Evolutionary conservation across 2,113 vertebrate species (phyloP), one percentile per base, ranked within the genome.

Genomic region (Gobius niger): DNA sequence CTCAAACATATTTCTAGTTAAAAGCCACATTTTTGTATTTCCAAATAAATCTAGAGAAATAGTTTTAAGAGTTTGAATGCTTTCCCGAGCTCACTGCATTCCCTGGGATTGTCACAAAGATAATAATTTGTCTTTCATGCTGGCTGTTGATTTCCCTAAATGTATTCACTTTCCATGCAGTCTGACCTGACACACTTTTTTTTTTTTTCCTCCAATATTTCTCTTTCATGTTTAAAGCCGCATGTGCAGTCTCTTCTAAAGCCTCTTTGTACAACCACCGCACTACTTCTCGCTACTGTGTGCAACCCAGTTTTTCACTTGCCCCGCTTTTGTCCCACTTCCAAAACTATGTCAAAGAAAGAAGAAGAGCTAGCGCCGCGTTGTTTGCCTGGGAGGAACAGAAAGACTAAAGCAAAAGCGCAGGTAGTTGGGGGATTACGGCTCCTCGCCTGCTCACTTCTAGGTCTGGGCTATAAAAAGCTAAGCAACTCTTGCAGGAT

Each of bases 391-490:
- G 54, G 52, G 70, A 69, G 24, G 44, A 67, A 64, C 49, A 75
- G 56, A 66, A 71, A 83, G 75, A 75, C 57, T 62, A 78, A 69
- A 74, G 70, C 65, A 75, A 61, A 61, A 82, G 70, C 69, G 56
- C 67, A 84, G 68, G 76, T 81, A 82, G 73, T 63, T 65, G 62
- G 59, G 24, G 78, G 83, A 88, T 89, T 87, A 89, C n/a, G 19
- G 24, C 75, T 67, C 50, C 13, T 11, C 24, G 64, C 11, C 9
- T 18, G 59, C 65, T 75, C 76, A 74, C 63, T 41, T 82, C 63
- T 9, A 61, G 67, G 77, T 74, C 44, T 76, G 68, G 47, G 77
- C 82, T 90, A 88, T 86, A 84, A 85, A 85, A 78, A 85, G 87
- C 68, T 63, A 80, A 41, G 71, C 57, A 82, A 75, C 73, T 81